Evolutionary conservation across 2,113 vertebrate genomes (phyloP), one percentile per base, ranked within the genome.

Genomic region (Scomber scombrus): DNA sequence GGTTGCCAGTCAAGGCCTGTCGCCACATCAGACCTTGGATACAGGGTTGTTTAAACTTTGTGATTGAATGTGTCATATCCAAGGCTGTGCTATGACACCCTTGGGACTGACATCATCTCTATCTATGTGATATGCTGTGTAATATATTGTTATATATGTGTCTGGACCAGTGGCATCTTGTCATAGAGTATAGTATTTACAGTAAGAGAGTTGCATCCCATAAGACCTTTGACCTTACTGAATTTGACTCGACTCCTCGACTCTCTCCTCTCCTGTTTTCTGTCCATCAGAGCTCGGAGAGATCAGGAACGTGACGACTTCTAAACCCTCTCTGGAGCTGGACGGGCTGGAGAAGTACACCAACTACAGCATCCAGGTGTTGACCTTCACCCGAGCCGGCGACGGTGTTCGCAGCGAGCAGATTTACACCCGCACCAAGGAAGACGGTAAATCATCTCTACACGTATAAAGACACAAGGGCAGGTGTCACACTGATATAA

Each of bases 361-460:
- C 90, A 99, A 99, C 94, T 99, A 99, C 92, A 99, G 98, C 91
- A 97, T 99, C 91, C 98, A 99, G 88, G 97, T 99, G 86, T 72
- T 99, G 93, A 95, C 98, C 67, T 99, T 98, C 84, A 99, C 98
- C 23, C 91, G 97, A 12, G 98, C 98, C 0, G 98, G 98, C 4
- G 98, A 99, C 0, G 98, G 98, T 0, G 97, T 98, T 18, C 94
- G 97, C 74, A 99, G 98, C 0, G 97, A 98, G 74, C 97, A 99
- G 94, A 97, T 98, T 89, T 99, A 98, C 85, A 98, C 97, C 21
- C 95, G 97, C 80, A 99, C 98, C 86, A 99, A 99, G 79, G 98
- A 99, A 88, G 98, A 99, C 56, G 97, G 98, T 99, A 97, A 10
- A 6, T 50, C 31, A 46, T 18, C 63, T 62, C 62, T 45, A 2